A percentile compares a stretch with the other conserved stretches of the same genome.
phyloP scores from a whole-genome alignment of 2,888 invertebrate genomes.

The Drosophila atripex region DNA sequence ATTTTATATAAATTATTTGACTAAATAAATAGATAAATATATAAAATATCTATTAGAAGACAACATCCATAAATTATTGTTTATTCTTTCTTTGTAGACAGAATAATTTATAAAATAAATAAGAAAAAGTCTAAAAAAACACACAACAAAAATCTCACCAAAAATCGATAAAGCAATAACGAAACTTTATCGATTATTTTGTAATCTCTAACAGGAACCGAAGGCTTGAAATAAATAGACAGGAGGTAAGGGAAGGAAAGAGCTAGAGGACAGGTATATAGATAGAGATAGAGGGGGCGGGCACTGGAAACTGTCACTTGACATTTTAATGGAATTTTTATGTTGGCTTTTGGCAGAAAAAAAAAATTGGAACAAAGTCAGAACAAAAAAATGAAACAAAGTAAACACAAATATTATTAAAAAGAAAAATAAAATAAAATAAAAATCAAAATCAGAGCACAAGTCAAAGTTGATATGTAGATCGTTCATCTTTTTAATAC shows the following conservation, averaged over 20 bases:
- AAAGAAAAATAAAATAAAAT: too few species aligned
- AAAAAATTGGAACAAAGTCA: too few species aligned
- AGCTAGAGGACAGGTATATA: neutral
- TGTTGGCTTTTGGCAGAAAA: constrained; percentile 47
- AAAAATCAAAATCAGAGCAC: constrained; percentile 6
- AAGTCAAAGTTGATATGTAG: too few species aligned
- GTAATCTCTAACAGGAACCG: neutral
- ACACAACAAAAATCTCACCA: neutral
- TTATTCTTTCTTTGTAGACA: too few species aligned
- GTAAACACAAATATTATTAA: too few species aligned
- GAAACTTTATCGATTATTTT: neutral
- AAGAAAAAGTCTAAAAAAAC: too few species aligned
- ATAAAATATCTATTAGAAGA: too few species aligned
- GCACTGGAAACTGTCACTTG: constrained; percentile 51
- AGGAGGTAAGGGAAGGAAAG: neutral
- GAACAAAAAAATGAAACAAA: too few species aligned
- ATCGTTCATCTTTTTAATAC: neutral
- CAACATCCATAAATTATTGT: too few species aligned
- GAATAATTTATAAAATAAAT: too few species aligned
- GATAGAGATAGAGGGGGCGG: neutral
- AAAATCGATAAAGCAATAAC: neutral
- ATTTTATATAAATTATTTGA: too few species aligned
- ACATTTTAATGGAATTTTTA: constrained; percentile 70
- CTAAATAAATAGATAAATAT: too few species aligned
- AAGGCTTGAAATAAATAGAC: neutral